phyloP scores from a whole-genome alignment of 2,888 invertebrate species.

The Halocaridina rubra region DNA sequence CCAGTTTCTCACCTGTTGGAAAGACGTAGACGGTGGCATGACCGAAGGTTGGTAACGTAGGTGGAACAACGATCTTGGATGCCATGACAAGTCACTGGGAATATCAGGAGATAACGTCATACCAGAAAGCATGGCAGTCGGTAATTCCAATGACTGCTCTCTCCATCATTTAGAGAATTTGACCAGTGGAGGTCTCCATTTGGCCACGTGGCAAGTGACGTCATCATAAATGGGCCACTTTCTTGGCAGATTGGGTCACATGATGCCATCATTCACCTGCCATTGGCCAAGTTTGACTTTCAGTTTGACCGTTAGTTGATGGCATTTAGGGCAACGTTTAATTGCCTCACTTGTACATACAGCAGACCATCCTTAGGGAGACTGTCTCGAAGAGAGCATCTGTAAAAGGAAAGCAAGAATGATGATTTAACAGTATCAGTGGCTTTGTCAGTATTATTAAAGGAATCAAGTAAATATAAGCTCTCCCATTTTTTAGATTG shows the following conservation, averaged over 20 bases:
- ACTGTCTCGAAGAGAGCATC: no score
- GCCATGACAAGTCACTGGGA: background rate
- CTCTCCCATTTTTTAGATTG: no score
- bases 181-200: background rate
- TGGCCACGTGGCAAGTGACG: background rate
- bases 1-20: constrained; percentile 32
- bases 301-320: no score
- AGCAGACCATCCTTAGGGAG: no score
- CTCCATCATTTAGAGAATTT: background rate
- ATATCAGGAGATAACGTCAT: background rate
- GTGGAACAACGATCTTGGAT: constrained; percentile 15
- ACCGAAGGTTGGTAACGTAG: constrained; percentile 38
- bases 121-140: background rate
- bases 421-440: no score
- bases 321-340: no score
- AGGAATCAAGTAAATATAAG: no score
- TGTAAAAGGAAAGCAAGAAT: background rate
- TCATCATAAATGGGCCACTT: background rate
- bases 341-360: no score
- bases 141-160: background rate
- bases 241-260: background rate
- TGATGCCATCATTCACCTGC: no score
- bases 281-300: no score
- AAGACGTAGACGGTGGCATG: constrained; percentile 40
- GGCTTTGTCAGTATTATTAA: no score